phyloP scores from a whole-genome alignment of 2,113 vertebrate genomes.

The Cryptomyrus ogoouensis region DNA sequence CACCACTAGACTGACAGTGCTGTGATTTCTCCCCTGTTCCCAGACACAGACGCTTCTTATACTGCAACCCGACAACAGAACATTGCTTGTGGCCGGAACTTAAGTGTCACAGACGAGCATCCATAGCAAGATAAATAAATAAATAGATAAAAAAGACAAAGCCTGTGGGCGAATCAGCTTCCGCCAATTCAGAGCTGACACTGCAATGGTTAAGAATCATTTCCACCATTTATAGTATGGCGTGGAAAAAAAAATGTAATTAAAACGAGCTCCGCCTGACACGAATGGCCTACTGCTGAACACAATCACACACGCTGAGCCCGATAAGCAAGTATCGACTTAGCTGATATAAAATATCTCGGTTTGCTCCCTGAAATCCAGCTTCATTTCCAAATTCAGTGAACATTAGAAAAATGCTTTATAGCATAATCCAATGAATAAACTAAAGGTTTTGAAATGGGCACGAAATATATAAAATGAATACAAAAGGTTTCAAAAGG shows the following conservation, averaged over 20 bases:
- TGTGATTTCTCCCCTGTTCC: not conserved
- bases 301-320: slow-evolving; percentile 5
- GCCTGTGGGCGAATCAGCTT: slow-evolving; percentile 35
- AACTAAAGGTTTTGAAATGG: not conserved
- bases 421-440: not conserved
- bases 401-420: not conserved
- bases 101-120: slow-evolving; percentile 21
- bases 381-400: not conserved
- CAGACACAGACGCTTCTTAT: not conserved
- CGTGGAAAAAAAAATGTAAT: slow-evolving; percentile 9
- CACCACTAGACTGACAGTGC: not conserved
- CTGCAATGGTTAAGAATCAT: not conserved
- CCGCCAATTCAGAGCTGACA: slow-evolving; percentile 11
- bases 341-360: slow-evolving; percentile 6
- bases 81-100: slow-evolving; percentile 2
- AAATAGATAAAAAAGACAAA: slow-evolving; percentile 24
- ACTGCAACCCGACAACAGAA: slow-evolving; percentile 3
- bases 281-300: slow-evolving; percentile 18
- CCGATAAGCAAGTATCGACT: not conserved
- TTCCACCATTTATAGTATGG: slow-evolving; percentile 1
- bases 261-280: slow-evolving; percentile 27
- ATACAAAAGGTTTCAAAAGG: not conserved
- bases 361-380: not conserved
- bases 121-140: slow-evolving; percentile 18
- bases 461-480: not conserved